phyloP scores from a whole-genome alignment of 1,140 invertebrate genomes.

The Propsilocerus akamusi region DNA sequence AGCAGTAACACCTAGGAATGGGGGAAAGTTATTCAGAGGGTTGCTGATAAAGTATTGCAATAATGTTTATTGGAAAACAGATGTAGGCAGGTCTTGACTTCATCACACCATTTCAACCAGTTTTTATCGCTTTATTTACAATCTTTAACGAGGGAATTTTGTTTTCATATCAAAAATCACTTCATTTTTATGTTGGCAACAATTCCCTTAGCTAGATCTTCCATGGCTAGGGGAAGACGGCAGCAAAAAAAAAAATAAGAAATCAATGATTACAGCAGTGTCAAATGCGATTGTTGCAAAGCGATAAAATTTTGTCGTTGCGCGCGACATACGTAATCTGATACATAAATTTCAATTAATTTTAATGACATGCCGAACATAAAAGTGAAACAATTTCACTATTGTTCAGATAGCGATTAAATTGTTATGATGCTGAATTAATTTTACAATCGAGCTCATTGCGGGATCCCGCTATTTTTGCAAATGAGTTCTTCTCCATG shows the following conservation, averaged over 20 bases:
- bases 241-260: neutral
- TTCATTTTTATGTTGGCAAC: neutral
- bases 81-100: too few species aligned
- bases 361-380: neutral
- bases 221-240: neutral
- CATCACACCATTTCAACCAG: too few species aligned
- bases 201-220: too few species aligned
- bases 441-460: slow-evolving; percentile 3
- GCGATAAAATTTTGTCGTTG: neutral
- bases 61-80: too few species aligned
- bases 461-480: too few species aligned
- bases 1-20: too few species aligned
- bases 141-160: too few species aligned
- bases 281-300: neutral
- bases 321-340: neutral
- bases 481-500: too few species aligned
- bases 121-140: too few species aligned
- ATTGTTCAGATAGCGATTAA: neutral
- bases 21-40: too few species aligned
- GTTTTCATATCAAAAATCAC: slow-evolving; percentile 1
- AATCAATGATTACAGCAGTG: neutral
- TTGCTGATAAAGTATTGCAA: too few species aligned
- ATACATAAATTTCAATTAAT: slow-evolving; percentile 2
- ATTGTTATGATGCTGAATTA: slow-evolving; percentile 2
- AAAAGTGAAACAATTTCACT: neutral